phyloP scores from a whole-genome alignment of 2,888 invertebrate genomes.

The Drepana falcataria region DNA sequence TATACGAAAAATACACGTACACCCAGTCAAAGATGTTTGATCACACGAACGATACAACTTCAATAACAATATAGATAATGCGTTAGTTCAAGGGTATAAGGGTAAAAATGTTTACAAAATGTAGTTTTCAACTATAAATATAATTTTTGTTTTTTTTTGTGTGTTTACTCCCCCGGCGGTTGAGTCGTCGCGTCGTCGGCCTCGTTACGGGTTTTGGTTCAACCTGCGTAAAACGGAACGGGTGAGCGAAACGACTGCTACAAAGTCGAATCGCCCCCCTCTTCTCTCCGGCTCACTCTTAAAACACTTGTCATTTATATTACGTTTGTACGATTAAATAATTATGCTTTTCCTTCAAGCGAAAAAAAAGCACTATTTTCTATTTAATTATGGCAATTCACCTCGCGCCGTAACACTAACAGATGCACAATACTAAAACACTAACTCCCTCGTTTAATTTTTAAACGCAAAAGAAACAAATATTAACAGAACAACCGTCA shows the following conservation, averaged over 20 bases:
- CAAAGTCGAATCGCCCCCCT: slow-evolving; percentile 68
- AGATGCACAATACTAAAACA: slow-evolving; percentile 76
- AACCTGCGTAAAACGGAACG: slow-evolving; percentile 76
- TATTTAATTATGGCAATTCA: slow-evolving; percentile 10
- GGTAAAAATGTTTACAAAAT: neutral
- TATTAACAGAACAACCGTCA: slow-evolving; percentile 36
- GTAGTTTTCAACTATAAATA: neutral
- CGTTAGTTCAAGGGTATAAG: neutral
- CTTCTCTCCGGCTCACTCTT: slow-evolving; percentile 62
- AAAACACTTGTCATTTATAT: neutral
- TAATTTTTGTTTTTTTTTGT: neutral
- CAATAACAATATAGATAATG: neutral
- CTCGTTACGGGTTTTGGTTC: slow-evolving; percentile 71
- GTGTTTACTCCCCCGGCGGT: slow-evolving; percentile 12
- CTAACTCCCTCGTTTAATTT: slow-evolving; percentile 62
- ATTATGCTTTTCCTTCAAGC: neutral
- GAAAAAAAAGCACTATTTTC: slow-evolving; percentile 10
- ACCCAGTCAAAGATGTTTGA: neutral
- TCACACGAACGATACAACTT: neutral
- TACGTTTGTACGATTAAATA: no score
- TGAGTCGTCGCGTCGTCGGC: slow-evolving; percentile 8
- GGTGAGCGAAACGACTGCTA: slow-evolving; percentile 67
- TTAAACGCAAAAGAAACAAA: slow-evolving; percentile 28
- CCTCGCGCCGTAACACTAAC: slow-evolving; percentile 61
- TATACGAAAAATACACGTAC: slow-evolving; percentile 3